Conservation (phyloP, 2,113 vertebrate species). For the Rutilus rutilus region DNA sequence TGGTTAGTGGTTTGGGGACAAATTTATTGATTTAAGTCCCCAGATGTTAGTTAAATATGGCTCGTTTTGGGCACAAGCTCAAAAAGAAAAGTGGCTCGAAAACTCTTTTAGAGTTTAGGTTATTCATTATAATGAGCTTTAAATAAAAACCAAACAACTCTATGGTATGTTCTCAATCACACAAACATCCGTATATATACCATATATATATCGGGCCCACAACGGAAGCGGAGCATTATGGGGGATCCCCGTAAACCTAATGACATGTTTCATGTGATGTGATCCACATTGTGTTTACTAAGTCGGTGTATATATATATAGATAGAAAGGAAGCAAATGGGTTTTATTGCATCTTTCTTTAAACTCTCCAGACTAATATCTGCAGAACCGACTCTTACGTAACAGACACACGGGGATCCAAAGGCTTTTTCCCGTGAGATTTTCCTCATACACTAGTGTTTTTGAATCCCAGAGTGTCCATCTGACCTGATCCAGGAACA, state of each 20-base stretch:
- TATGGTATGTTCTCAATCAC: not conserved
- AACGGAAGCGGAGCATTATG: not conserved
- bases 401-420: not conserved
- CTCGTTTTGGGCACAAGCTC: not conserved
- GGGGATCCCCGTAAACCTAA: slow-evolving; percentile 57
- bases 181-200: not conserved
- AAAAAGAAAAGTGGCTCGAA: not conserved
- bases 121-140: not conserved
- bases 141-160: not conserved
- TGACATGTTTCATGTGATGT: slow-evolving; percentile 40
- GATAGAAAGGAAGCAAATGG: not conserved
- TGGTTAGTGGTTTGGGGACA: not conserved
- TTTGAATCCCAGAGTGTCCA: not conserved
- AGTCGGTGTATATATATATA: slow-evolving; percentile 52
- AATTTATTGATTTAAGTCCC: not conserved
- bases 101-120: not conserved
- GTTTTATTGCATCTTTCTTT: not conserved
- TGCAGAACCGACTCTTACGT: not conserved
- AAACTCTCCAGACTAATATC: not conserved
- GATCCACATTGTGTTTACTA: slow-evolving; percentile 15
- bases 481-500: not conserved
- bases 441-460: not conserved
- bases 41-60: not conserved
- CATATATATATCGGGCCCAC: not conserved
- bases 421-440: slow-evolving; percentile 5